A percentile compares a stretch with the other conserved stretches of the same genome.
Evolutionary conservation across 1,140 invertebrate genomes (phyloP).

Genomic region (Drosophila tani): DNA sequence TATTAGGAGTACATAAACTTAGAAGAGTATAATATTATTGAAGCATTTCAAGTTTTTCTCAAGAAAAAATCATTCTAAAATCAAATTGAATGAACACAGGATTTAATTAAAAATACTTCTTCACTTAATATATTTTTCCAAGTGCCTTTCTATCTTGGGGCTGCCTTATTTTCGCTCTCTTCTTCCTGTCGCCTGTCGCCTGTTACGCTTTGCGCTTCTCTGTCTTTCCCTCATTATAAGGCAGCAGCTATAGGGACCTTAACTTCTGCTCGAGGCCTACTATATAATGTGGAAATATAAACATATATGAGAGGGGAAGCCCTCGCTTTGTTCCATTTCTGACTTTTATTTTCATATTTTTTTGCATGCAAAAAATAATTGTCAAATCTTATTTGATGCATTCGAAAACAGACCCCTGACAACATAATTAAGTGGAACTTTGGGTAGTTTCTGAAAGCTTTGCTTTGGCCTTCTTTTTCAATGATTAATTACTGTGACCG

Average conservation of each 20-base stretch:
- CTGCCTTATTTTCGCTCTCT: conserved; percentile 30
- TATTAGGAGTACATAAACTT: background rate
- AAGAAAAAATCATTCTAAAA: no score
- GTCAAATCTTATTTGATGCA: conserved; percentile 44
- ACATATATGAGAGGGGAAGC: conserved; percentile 8
- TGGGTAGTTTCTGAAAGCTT: conserved; percentile 32
- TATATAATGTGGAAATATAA: conserved; percentile 5
- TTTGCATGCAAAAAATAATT: conserved; percentile 39
- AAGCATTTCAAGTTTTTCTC: no score
- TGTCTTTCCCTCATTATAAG: conserved; percentile 59
- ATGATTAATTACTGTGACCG: conserved; percentile 63
- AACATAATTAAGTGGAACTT: conserved; percentile 71
- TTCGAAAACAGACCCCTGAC: conserved; percentile 57
- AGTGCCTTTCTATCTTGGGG: conserved; percentile 16
- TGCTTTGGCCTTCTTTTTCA: conserved; percentile 25
- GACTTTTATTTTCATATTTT: background rate
- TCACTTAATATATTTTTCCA: background rate
- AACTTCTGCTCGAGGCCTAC: conserved; percentile 1
- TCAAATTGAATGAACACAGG: no score
- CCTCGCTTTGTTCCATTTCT: conserved; percentile 18
- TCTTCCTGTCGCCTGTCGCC: conserved; percentile 78
- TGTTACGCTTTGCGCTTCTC: conserved; percentile 9
- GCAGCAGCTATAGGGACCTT: conserved; percentile 45
- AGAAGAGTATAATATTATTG: no score
- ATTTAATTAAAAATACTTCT: background rate